A percentile compares a stretch with the other conserved stretches of the same genome.
Evolutionary conservation across 2,797 vertebrate species (phyloP).

Genomic region (Distichodus sexfasciatus): DNA sequence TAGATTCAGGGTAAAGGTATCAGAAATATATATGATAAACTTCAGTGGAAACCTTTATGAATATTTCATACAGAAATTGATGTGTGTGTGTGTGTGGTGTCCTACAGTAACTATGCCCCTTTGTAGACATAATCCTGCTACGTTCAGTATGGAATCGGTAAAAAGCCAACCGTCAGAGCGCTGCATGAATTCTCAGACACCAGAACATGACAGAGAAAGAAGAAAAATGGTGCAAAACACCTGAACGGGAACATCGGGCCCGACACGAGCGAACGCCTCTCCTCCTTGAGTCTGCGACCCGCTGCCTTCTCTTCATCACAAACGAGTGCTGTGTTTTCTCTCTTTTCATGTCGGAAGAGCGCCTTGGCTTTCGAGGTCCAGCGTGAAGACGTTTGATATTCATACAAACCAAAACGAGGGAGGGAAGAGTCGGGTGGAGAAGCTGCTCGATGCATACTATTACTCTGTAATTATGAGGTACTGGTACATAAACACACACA

Average conservation of each 20-base stretch:
- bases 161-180: too few species aligned
- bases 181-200: too few species aligned
- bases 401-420: slow-evolving; percentile 71
- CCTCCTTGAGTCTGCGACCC: slow-evolving; percentile 59
- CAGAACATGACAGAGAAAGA: slow-evolving; percentile 36
- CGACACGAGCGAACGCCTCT: slow-evolving; percentile 57
- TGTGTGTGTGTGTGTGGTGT: too few species aligned
- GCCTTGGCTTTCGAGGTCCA: slow-evolving; percentile 69
- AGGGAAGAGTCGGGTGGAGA: slow-evolving; percentile 63
- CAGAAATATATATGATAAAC: too few species aligned
- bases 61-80: too few species aligned
- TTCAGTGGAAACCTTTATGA: too few species aligned
- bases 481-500: slow-evolving; percentile 62
- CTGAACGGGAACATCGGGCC: slow-evolving; percentile 60
- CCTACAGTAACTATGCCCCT: too few species aligned
- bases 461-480: slow-evolving; percentile 78
- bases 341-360: slow-evolving; percentile 57
- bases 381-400: slow-evolving; percentile 80
- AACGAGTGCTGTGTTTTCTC: slow-evolving; percentile 58
- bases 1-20: too few species aligned
- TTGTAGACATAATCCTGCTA: too few species aligned
- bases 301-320: slow-evolving; percentile 65
- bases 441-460: slow-evolving; percentile 69
- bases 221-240: slow-evolving; percentile 29
- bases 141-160: too few species aligned